These are phyloP conservation scores for Alectoris magna DNA, from an alignment of 2,797 vertebrate genomes.

Conservation along the genomic window DNA sequence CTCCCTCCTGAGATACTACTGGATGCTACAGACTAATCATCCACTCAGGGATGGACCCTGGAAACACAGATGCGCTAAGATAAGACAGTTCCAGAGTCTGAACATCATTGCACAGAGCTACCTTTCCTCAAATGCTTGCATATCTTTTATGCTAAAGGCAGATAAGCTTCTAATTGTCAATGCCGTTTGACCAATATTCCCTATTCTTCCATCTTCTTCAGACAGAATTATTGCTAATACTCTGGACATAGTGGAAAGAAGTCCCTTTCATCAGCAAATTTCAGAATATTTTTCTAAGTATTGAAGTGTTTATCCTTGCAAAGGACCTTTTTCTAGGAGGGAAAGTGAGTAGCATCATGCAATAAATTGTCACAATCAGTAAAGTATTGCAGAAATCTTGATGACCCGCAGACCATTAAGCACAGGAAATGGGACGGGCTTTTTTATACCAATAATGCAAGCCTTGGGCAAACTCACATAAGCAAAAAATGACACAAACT, in stretches of 20 bases:
- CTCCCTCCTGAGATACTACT: rapidly evolving
- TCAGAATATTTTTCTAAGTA: slow-evolving; percentile 34
- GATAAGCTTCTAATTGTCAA: background rate
- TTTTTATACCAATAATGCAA: slow-evolving; percentile 46
- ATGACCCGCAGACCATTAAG: slow-evolving; percentile 45
- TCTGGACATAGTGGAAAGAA: background rate
- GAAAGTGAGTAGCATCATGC: slow-evolving; percentile 4
- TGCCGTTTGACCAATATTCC: background rate
- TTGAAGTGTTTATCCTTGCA: slow-evolving; percentile 42
- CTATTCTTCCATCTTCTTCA: background rate
- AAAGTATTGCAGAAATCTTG: slow-evolving; percentile 24
- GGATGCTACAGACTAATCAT: background rate
- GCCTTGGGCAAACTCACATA: slow-evolving; percentile 32
- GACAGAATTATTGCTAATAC: slow-evolving; percentile 20
- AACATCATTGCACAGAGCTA: background rate
- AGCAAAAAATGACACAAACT: slow-evolving; percentile 45
- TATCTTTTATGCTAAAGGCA: background rate
- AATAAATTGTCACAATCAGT: slow-evolving; percentile 33
- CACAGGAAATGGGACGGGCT: slow-evolving; percentile 47
- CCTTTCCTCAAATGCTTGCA: background rate
- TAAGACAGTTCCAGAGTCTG: background rate
- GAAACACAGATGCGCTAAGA: background rate
- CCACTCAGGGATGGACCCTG: background rate
- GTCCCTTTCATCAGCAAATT: background rate
- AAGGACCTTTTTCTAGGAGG: slow-evolving; percentile 18